Evolutionary conservation across 2,797 vertebrate species (phyloP).

Genomic region (Sebastes dallii): DNA sequence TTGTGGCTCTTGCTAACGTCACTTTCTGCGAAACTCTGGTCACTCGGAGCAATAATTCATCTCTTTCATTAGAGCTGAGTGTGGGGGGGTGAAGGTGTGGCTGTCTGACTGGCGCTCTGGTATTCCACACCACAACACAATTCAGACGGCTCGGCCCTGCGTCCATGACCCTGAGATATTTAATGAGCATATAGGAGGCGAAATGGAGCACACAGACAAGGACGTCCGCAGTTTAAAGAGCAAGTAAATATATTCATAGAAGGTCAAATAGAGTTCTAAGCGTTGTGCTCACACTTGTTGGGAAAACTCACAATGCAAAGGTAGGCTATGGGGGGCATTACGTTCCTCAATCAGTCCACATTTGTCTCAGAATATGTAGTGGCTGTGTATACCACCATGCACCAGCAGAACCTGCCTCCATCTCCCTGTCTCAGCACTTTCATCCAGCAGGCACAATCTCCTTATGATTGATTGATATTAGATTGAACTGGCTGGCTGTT

Average conservation of each 20-base stretch:
- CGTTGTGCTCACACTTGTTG: neutral
- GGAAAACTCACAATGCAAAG: conserved; percentile 7
- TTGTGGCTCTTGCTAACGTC: conserved; percentile 42
- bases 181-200: conserved; percentile 24
- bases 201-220: conserved; percentile 30
- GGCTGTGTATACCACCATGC: neutral
- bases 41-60: conserved; percentile 59
- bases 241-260: conserved; percentile 26
- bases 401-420: conserved; percentile 3
- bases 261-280: conserved; percentile 43
- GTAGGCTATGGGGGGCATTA: neutral
- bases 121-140: conserved; percentile 32
- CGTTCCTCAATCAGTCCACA: conserved; percentile 11
- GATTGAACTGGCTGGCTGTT: conserved; percentile 73
- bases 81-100: neutral
- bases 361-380: conserved; percentile 11
- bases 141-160: conserved; percentile 4
- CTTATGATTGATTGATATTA: conserved; percentile 74
- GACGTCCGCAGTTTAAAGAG: conserved; percentile 15
- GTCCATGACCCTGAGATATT: conserved; percentile 40
- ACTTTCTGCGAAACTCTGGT: conserved; percentile 43
- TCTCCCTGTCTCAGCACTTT: conserved; percentile 53
- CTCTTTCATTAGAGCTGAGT: conserved; percentile 64
- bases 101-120: conserved; percentile 18
- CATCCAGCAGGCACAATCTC: conserved; percentile 42